phyloP scores from a whole-genome alignment of 2,888 invertebrate genomes.

The Sphaerophoria taeniata region DNA sequence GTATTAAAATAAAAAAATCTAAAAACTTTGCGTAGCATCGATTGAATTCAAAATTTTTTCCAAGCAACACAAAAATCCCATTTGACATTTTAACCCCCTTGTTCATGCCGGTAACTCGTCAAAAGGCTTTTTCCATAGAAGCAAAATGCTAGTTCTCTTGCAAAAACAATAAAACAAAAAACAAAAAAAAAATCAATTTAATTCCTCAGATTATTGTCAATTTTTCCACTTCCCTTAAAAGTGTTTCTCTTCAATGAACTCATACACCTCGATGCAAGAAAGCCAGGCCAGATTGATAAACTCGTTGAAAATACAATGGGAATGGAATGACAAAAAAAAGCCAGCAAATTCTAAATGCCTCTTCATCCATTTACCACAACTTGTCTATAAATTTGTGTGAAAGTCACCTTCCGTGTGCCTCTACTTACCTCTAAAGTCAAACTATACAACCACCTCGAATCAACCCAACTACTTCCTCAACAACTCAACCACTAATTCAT shows the following conservation, averaged over 20 bases:
- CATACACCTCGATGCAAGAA: too few species aligned
- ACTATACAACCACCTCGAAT: background rate
- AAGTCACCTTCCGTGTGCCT: slow-evolving; percentile 62
- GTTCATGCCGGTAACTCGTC: background rate
- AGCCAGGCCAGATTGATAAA: background rate
- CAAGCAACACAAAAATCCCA: too few species aligned
- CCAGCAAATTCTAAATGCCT: background rate
- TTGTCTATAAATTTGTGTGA: slow-evolving; percentile 57
- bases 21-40: too few species aligned
- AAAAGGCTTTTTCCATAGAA: background rate
- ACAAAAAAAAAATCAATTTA: background rate
- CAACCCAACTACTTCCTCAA: background rate
- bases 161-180: background rate
- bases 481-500: background rate
- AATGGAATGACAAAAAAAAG: background rate
- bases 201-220: slow-evolving; percentile 21
- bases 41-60: too few species aligned
- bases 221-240: too few species aligned
- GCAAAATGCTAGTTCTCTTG: slow-evolving; percentile 3
- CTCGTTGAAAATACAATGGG: background rate
- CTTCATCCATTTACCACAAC: slow-evolving; percentile 13
- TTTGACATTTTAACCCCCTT: background rate
- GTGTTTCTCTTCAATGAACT: too few species aligned
- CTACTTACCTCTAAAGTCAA: slow-evolving; percentile 46
- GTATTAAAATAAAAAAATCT: too few species aligned